These are phyloP conservation scores for Pseudomyrmex cubaensis DNA, from an alignment of 1,140 invertebrate species.

Conservation along the genomic window DNA sequence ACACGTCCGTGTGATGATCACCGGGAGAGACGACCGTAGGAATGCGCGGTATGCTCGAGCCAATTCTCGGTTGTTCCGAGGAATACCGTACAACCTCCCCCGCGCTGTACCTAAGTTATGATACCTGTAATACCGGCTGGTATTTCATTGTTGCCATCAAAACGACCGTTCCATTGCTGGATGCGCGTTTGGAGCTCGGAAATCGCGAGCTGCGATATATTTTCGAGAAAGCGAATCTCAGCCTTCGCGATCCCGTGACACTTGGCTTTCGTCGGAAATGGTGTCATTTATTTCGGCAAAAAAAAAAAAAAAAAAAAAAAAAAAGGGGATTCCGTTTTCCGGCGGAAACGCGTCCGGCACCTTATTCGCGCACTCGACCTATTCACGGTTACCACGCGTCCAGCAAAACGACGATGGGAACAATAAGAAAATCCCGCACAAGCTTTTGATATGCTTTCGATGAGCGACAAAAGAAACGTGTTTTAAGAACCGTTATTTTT, in stretches of 20 bases:
- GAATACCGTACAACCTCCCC: slow-evolving; percentile 60
- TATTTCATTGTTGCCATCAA: slow-evolving; percentile 69
- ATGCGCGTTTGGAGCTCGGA: slow-evolving; percentile 12
- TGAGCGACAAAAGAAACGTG: neutral
- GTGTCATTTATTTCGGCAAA: slow-evolving; percentile 44
- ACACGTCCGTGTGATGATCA: slow-evolving; percentile 1
- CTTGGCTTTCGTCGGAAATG: slow-evolving; percentile 33
- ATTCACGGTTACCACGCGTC: neutral
- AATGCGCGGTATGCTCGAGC: slow-evolving; percentile 64
- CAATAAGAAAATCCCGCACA: neutral
- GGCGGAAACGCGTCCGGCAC: slow-evolving; percentile 9
- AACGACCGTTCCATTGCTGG: slow-evolving; percentile 50
- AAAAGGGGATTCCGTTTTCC: slow-evolving; percentile 28
- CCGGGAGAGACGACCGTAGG: slow-evolving; percentile 45
- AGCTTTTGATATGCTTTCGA: neutral
- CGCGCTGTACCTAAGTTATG: slow-evolving; percentile 65
- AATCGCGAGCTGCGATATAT: slow-evolving; percentile 18
- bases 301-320: neutral
- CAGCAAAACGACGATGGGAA: neutral
- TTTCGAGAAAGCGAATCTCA: neutral
- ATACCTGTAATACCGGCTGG: slow-evolving; percentile 66
- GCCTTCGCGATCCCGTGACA: neutral
- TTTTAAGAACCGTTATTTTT: neutral
- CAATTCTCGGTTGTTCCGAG: slow-evolving; percentile 69
- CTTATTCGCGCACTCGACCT: slow-evolving; percentile 5